A percentile compares a stretch with the other conserved stretches of the same genome.
Conservation (phyloP, 2,888 invertebrate species). For the Nomada flava region DNA sequence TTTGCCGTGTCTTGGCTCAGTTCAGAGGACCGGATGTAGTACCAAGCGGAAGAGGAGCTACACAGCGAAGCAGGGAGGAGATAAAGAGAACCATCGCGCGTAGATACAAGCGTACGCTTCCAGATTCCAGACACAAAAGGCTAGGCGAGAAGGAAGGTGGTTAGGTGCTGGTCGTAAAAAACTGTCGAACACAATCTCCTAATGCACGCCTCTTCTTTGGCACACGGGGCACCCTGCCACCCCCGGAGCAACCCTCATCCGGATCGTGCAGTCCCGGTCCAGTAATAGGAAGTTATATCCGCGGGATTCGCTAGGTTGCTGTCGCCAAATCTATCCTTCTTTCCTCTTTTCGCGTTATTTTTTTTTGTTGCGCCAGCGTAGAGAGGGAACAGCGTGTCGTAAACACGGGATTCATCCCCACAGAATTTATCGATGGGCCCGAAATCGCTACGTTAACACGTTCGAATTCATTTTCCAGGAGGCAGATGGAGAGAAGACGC, state of each 20-base stretch:
- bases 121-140: conserved; percentile 66
- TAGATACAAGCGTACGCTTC: conserved; percentile 59
- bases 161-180: conserved; percentile 81
- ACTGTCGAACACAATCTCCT: conserved; percentile 84
- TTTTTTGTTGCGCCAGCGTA: conserved; percentile 21
- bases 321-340: conserved; percentile 60
- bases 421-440: conserved; percentile 39
- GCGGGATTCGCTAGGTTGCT: conserved; percentile 66
- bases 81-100: conserved; percentile 63
- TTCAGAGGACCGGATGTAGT: conserved; percentile 39
- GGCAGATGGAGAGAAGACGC: background rate
- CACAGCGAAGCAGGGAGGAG: conserved; percentile 43
- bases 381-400: conserved; percentile 29
- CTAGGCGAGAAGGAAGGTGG: conserved; percentile 70
- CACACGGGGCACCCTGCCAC: conserved; percentile 63
- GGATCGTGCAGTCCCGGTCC: conserved; percentile 59
- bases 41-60: conserved; percentile 28
- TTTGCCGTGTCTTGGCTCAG: conserved; percentile 56
- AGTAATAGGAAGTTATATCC: conserved; percentile 81
- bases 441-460: conserved; percentile 35
- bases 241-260: conserved; percentile 34
- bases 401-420: conserved; percentile 42
- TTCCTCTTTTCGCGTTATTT: conserved; percentile 25
- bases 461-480: conserved; percentile 25
- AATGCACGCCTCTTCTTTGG: conserved; percentile 82